Base-by-base conservation (phyloP, 2,888 invertebrate genomes). In the Pyrochroa serraticornis region DNA sequence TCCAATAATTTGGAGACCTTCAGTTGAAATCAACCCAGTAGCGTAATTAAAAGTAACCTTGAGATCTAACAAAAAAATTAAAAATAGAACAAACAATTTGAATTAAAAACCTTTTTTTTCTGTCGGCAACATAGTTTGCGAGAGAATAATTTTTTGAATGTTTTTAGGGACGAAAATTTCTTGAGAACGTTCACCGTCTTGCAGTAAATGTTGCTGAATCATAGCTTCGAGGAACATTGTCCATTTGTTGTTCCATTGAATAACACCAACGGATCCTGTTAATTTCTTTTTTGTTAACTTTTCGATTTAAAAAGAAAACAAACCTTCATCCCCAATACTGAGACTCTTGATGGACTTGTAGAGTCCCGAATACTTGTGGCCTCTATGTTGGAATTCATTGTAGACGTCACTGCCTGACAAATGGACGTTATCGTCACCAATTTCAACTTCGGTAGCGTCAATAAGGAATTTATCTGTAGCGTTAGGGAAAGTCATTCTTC, bases 181-280 rank as follows among this genome's bases (percentile, higher is more conserved):
- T 22, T 91, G 83, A 0, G 87, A 85, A 63, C 88, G 87, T 53
- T 87, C 78, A 1, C 82, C 80, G 7, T 68, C 82, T 22, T 87
- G 85, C 22, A 93, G 75, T 44, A 94, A 87, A 8, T 68, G 68
- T 69, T 92, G 86, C 78, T 96, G 95, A 8, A 96, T 82, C 87
- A 96, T 89, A 33, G 91, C 90, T 79, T 96, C 95, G 80, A 96
- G 85, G 77, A 93, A 93, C 2, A 91, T 85, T 6, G 92, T 88
- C 94, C 95, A 96, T 79, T 93, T 92, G 9, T 70, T 69, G 44
- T 72, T 71, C 71, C 75, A 75, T 48, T 74, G 65, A 32, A 71
- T 63, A 3, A 59, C 63, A 30, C 68, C 65, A 3, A 71, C 48
- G 3, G 75, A 74, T 13, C 75, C 22, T 22, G 22, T 22, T 22